Evolutionary conservation across 2,797 vertebrate genomes (phyloP).

Genomic region (Gymnothorax reevesii): DNA sequence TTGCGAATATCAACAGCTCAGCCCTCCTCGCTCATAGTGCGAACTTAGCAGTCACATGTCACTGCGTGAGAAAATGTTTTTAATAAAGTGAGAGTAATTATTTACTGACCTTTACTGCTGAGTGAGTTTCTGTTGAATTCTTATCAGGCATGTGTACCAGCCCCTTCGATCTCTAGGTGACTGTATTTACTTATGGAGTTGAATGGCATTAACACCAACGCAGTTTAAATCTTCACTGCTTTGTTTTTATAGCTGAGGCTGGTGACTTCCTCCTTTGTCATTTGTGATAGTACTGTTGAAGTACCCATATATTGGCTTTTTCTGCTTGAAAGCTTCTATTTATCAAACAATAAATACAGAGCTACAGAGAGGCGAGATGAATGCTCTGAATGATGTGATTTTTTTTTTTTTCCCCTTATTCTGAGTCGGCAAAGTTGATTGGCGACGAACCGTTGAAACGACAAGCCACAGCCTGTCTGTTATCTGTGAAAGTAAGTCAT

Average conservation of each 20-base stretch:
- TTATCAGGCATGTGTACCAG: not conserved
- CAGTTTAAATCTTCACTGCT: not conserved
- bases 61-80: not conserved
- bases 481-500: slow-evolving; percentile 39
- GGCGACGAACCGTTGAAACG: slow-evolving; percentile 43
- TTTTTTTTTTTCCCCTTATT: not conserved
- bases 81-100: not conserved
- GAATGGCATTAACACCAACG: not conserved
- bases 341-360: not conserved
- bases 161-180: not conserved
- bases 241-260: not conserved
- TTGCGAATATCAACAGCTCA: not conserved
- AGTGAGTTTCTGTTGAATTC: not conserved
- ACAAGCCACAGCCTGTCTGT: slow-evolving; percentile 45
- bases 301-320: no score
- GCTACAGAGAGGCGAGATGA: not conserved
- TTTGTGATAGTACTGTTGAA: not conserved
- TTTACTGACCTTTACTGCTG: not conserved
- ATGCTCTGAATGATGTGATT: not conserved
- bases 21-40: not conserved
- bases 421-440: slow-evolving; percentile 11
- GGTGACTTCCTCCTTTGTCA: not conserved
- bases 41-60: not conserved
- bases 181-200: not conserved
- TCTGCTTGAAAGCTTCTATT: no score